These are phyloP conservation scores for Hydrochoerus hydrochaeris DNA, from an alignment of 2,113 vertebrate genomes.

Conservation along the genomic window DNA sequence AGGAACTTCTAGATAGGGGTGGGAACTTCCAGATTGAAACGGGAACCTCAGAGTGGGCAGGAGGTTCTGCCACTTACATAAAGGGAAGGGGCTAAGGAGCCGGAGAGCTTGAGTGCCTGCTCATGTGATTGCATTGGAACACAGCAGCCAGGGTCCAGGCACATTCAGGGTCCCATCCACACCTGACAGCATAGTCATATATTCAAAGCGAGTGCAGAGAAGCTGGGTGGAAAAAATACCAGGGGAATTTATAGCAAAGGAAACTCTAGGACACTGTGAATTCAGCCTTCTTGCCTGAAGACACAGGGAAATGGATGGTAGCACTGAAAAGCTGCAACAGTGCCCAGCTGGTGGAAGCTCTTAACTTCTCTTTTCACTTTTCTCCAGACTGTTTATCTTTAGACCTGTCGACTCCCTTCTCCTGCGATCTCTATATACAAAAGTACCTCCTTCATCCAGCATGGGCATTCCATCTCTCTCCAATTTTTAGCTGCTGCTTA, in stretches of 20 bases:
- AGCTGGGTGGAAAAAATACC: background rate
- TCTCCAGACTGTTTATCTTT: background rate
- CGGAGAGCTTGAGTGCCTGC: background rate
- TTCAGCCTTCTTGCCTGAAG: background rate
- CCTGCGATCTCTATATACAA: background rate
- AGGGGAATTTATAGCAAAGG: background rate
- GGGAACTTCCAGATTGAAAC: background rate
- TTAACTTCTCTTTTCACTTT: background rate
- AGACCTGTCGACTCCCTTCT: background rate
- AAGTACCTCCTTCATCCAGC: background rate
- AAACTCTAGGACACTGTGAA: background rate
- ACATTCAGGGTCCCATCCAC: too few species aligned
- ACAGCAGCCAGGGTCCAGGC: background rate
- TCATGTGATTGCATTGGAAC: background rate
- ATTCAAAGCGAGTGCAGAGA: background rate
- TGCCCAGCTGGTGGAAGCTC: background rate
- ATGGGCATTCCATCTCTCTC: background rate
- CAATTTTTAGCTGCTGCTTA: conserved; percentile 29
- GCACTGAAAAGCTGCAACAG: background rate
- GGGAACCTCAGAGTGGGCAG: background rate
- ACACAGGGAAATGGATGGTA: background rate
- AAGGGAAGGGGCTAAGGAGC: background rate
- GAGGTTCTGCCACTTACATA: background rate
- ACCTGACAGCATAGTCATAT: background rate
- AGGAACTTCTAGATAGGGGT: too few species aligned